Evolutionary conservation across 2,888 invertebrate species (phyloP), one percentile per base, ranked within the genome.

Genomic region (Zonitis immaculata): DNA sequence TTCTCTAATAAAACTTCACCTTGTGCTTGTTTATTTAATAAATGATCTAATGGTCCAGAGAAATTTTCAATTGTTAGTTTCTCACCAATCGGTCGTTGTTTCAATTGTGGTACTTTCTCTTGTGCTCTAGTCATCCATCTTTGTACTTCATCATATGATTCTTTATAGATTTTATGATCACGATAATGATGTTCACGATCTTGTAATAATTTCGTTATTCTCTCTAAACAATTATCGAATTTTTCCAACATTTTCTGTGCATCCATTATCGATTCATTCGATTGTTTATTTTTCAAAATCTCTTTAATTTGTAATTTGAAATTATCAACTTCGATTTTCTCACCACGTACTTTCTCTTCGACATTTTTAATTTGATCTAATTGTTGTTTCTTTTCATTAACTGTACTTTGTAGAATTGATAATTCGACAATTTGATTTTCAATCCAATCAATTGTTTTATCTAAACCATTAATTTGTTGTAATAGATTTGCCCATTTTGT

Each of bases 401-500:
- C 86, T 0, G 90, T 89, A 0, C 87, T 81, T 76, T 91, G 90
- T 69, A 82, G 86, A 45, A 87, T 87, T 6, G 84, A 79, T 20
- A 91, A 78, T 67, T 93, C 92, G 48, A 82, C 80, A 3, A 91
- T 73, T 62, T 86, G 83, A n/a, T 77, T 79, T 68, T 91, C 87
- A 69, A 94, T 80, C 78, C 87, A 87, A 48, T 84, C 85, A 22
- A 92, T 87, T 27, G 88, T 89, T 73, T 91, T 92, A 62, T 88
- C 87, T 16, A 94, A 82, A 44, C 88, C 84, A 69, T 91, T 89
- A 54, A 93, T 89, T 73, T 94, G 91, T 72, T 94, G 92, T 46
- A 93, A 77, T 69, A 94, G 87, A 44, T 91, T 92, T 52, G 93
- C 87, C 94, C 94, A 95, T 77, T 91, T 90, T 22, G 91, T 89